Conservation (phyloP, 2,113 vertebrate species). For the Tachysurus fulvidraco region DNA sequence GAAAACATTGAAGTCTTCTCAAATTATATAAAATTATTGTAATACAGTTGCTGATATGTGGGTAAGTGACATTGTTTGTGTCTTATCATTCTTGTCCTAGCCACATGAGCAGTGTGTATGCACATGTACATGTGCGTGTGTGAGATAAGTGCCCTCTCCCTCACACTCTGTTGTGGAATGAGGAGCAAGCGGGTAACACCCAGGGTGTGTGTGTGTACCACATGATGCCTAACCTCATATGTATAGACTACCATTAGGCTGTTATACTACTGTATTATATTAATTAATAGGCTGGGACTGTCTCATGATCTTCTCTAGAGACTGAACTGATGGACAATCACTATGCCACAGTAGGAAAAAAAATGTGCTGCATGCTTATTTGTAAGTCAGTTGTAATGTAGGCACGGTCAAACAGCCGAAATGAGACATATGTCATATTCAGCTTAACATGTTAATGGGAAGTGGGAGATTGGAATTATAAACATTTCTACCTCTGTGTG, state of each 20-base stretch:
- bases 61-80: conserved; percentile 16
- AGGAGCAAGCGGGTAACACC: conserved; percentile 44
- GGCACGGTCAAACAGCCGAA: no score
- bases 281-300: not conserved
- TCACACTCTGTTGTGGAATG: conserved; percentile 45
- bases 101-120: conserved; percentile 27
- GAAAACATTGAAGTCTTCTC: not conserved
- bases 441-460: not conserved
- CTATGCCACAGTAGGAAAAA: not conserved
- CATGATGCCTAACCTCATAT: conserved; percentile 12
- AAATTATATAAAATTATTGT: not conserved
- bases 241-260: not conserved
- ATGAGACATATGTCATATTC: no score
- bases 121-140: conserved; percentile 5
- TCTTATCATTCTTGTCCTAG: conserved; percentile 16
- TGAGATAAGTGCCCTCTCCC: conserved; percentile 32
- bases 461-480: not conserved
- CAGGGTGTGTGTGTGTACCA: conserved; percentile 10
- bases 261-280: conserved; percentile 17
- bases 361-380: not conserved
- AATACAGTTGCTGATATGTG: not conserved
- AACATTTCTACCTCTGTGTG: not conserved
- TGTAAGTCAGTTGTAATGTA: not conserved
- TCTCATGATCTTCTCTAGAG: not conserved
- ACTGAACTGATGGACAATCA: not conserved